Percentiles rank a stretch among this genome's conserved stretches.
These are phyloP conservation scores for Plectus sambesii DNA, from an alignment of 1,140 invertebrate species.

Conservation along the genomic window DNA sequence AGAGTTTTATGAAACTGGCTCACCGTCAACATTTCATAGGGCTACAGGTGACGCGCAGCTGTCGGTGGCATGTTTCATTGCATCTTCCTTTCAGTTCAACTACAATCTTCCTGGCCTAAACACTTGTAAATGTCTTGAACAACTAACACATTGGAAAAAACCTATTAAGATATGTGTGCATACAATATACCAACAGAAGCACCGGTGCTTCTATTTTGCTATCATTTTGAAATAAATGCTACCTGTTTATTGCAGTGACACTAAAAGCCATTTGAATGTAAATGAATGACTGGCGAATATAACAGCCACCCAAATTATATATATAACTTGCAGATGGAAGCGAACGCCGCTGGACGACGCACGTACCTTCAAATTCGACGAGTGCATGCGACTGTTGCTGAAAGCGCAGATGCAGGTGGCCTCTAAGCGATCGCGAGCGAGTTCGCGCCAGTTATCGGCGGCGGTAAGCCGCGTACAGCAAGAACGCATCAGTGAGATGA, in stretches of 20 bases:
- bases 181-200: background rate
- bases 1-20: too few relatives aligned
- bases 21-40: too few relatives aligned
- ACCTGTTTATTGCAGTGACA: background rate
- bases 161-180: background rate
- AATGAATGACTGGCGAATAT: background rate
- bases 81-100: too few relatives aligned
- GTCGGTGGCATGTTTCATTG: too few relatives aligned
- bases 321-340: constrained; percentile 33
- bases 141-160: background rate
- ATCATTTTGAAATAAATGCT: background rate
- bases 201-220: background rate
- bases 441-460: too few relatives aligned
- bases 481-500: too few relatives aligned
- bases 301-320: background rate
- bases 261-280: background rate
- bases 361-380: constrained; percentile 25
- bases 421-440: too few relatives aligned
- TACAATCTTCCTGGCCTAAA: too few relatives aligned
- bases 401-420: too few relatives aligned
- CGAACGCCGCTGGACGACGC: constrained; percentile 40
- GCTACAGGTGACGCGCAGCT: too few relatives aligned
- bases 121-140: too few relatives aligned
- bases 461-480: too few relatives aligned
- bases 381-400: constrained; percentile 21